Percentiles rank a stretch among this genome's conserved stretches.
phyloP scores from a whole-genome alignment of 1,140 invertebrate species.

The Saccostrea cuccullata region DNA sequence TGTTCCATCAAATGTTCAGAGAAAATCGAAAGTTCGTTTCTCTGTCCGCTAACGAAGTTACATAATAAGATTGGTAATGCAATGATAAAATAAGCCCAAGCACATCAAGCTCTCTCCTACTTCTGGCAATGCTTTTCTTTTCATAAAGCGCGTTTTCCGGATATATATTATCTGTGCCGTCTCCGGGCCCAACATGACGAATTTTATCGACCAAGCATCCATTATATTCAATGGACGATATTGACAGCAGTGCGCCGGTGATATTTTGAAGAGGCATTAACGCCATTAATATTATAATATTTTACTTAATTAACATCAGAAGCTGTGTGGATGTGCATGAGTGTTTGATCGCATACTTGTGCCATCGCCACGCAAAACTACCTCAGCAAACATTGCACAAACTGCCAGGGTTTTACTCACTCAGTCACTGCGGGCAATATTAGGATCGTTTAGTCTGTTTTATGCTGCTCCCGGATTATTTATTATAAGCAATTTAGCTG shows the following conservation, averaged over 20 bases:
- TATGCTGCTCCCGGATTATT: slow-evolving; percentile 14
- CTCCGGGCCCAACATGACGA: slow-evolving; percentile 24
- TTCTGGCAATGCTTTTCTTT: neutral
- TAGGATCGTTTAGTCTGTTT: slow-evolving; percentile 3
- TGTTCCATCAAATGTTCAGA: too few relatives aligned
- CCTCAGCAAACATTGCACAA: neutral
- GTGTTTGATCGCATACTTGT: slow-evolving; percentile 15
- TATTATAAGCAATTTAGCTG: neutral
- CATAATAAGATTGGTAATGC: neutral
- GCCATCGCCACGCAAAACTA: neutral
- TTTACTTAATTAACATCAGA: slow-evolving; percentile 25
- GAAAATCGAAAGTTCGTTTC: too few relatives aligned
- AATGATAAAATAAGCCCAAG: neutral
- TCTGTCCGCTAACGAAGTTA: neutral
- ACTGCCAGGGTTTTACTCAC: neutral
- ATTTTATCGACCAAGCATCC: slow-evolving; percentile 35
- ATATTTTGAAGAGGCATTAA: slow-evolving; percentile 14
- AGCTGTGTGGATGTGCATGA: slow-evolving; percentile 9
- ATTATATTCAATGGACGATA: slow-evolving; percentile 21
- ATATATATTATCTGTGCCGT: slow-evolving; percentile 32
- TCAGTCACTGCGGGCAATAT: neutral
- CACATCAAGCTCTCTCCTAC: neutral
- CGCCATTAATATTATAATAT: slow-evolving; percentile 26
- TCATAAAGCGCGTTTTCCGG: slow-evolving; percentile 16
- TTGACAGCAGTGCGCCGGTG: slow-evolving; percentile 6